phyloP scores from a whole-genome alignment of 2,797 vertebrate species.

The Hapalemur alaotrensis region DNA sequence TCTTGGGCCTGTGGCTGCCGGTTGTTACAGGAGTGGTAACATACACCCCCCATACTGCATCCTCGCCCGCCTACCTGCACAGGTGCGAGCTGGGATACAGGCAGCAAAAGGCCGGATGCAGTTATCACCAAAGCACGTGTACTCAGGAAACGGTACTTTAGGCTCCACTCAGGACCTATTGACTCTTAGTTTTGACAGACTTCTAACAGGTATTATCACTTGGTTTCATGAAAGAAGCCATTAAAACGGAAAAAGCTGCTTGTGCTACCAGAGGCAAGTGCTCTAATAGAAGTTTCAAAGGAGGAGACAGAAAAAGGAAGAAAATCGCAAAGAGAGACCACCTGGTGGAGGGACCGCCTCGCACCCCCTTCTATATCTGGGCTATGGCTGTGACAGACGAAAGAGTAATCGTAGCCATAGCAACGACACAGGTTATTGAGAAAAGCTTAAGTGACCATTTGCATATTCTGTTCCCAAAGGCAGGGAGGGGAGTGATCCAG shows the following conservation, averaged over 20 bases:
- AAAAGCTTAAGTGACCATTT: not conserved
- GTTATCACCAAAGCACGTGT: not conserved
- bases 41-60: too few relatives aligned
- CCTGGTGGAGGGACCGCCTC: not conserved
- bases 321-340: not conserved
- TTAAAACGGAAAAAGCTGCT: not conserved
- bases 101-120: not conserved
- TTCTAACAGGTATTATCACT: not conserved
- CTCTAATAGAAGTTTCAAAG: not conserved
- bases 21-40: too few relatives aligned
- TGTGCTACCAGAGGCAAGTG: not conserved
- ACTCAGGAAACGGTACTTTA: not conserved
- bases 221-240: not conserved
- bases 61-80: not conserved
- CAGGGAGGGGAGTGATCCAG: not conserved
- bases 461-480: not conserved
- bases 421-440: not conserved
- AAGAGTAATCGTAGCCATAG: accelerated
- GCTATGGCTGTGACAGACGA: not conserved
- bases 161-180: not conserved
- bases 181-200: not conserved
- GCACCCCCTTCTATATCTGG: not conserved
- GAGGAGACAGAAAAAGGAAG: not conserved
- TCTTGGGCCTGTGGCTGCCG: not conserved
- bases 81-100: not conserved